A percentile compares a stretch with the other conserved stretches of the same genome.
phyloP scores from a whole-genome alignment of 2,113 vertebrate genomes.

The Gadus chalcogrammus region DNA sequence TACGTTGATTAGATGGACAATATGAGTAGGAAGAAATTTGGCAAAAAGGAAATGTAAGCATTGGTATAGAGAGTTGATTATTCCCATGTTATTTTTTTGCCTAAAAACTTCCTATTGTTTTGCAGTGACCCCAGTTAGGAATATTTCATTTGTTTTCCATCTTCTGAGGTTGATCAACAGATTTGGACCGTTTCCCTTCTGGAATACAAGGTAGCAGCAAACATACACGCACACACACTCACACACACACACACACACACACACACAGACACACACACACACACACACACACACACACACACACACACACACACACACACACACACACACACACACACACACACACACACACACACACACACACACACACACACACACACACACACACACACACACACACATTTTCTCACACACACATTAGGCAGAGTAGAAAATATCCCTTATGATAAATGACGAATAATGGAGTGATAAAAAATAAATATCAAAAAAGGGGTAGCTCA shows the following conservation, averaged over 20 bases:
- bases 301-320: not conserved
- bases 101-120: too few species aligned
- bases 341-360: not conserved
- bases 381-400: not conserved
- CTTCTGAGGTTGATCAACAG: too few species aligned
- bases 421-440: not conserved
- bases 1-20: too few species aligned
- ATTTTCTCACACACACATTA: not conserved
- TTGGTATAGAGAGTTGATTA: too few species aligned
- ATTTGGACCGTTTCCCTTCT: too few species aligned
- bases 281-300: not conserved
- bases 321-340: not conserved
- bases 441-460: not conserved
- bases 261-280: not conserved
- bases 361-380: not conserved
- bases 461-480: too few species aligned
- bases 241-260: not conserved
- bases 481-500: conserved; percentile 7
- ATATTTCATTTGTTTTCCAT: too few species aligned
- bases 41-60: too few species aligned
- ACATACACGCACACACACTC: not conserved
- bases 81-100: too few species aligned
- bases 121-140: too few species aligned
- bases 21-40: too few species aligned
- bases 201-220: too few species aligned